phyloP scores from a whole-genome alignment of 2,113 vertebrate genomes.

The Megaceryle torquata region DNA sequence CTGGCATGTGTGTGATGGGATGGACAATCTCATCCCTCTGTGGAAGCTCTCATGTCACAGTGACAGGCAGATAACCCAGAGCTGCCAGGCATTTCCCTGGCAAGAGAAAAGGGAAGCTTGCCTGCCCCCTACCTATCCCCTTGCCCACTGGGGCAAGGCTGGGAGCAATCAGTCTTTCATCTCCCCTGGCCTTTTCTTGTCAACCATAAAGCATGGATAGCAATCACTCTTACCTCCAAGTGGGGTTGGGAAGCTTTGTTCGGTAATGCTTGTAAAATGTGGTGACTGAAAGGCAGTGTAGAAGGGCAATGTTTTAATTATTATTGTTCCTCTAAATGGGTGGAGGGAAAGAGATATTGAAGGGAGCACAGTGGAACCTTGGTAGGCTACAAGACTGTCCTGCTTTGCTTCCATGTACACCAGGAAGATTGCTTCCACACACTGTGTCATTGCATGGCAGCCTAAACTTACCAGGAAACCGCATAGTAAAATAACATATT shows the following conservation, averaged over 20 bases:
- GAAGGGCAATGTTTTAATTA: neutral
- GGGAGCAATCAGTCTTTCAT: neutral
- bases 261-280: neutral
- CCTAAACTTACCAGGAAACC: neutral
- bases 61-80: neutral
- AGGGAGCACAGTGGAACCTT: neutral
- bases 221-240: neutral
- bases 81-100: neutral
- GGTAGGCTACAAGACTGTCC: neutral
- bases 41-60: neutral
- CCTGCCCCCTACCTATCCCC: neutral
- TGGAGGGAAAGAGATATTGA: neutral
- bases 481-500: neutral
- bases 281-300: neutral
- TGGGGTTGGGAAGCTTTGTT: neutral
- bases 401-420: rapidly evolving
- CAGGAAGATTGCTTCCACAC: neutral
- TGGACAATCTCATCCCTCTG: rapidly evolving
- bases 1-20: neutral
- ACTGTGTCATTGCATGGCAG: rapidly evolving
- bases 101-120: neutral
- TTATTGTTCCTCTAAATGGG: neutral
- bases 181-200: neutral
- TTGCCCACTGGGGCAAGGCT: neutral
- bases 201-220: neutral